Evolutionary conservation across 2,888 invertebrate genomes (phyloP).

Genomic region (Rhamphomyia laevipes): DNA sequence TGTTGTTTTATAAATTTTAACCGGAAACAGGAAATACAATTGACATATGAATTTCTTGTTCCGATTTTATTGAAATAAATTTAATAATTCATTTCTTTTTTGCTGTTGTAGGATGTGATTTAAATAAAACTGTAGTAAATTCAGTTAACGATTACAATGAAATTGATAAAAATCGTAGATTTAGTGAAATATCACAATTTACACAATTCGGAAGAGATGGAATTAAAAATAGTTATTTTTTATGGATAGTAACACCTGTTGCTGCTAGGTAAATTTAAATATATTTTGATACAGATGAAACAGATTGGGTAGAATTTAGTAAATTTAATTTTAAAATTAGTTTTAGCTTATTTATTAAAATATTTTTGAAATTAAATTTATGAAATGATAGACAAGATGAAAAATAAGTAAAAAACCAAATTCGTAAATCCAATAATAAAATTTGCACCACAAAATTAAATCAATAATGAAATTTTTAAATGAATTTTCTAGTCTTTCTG

Average conservation of each 20-base stretch:
- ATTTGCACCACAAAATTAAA: constrained; percentile 5
- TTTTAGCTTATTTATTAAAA: constrained; percentile 3
- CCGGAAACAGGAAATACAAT: too few relatives aligned
- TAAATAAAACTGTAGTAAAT: constrained; percentile 23
- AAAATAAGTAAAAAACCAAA: background rate
- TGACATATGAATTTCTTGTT: too few relatives aligned
- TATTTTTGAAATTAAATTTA: background rate
- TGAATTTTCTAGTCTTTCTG: constrained; percentile 29
- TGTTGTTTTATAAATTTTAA: too few relatives aligned
- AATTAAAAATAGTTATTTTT: constrained; percentile 24
- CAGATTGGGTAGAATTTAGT: background rate
- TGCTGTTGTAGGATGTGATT: constrained; percentile 20
- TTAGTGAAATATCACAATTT: background rate
- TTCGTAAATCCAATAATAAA: constrained; percentile 1
- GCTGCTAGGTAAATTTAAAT: constrained; percentile 34
- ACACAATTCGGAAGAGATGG: constrained; percentile 11
- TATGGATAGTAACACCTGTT: constrained; percentile 38
- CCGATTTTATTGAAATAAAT: too few relatives aligned
- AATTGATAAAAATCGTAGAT: constrained; percentile 9
- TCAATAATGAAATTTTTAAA: constrained; percentile 3
- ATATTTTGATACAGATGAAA: constrained; percentile 2
- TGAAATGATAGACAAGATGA: background rate
- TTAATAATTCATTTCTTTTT: too few relatives aligned
- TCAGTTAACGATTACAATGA: constrained; percentile 22
- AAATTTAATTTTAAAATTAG: background rate